These are phyloP conservation scores for Sorex fumeus DNA, from an alignment of 2,113 vertebrate genomes.

Conservation along the genomic window DNA sequence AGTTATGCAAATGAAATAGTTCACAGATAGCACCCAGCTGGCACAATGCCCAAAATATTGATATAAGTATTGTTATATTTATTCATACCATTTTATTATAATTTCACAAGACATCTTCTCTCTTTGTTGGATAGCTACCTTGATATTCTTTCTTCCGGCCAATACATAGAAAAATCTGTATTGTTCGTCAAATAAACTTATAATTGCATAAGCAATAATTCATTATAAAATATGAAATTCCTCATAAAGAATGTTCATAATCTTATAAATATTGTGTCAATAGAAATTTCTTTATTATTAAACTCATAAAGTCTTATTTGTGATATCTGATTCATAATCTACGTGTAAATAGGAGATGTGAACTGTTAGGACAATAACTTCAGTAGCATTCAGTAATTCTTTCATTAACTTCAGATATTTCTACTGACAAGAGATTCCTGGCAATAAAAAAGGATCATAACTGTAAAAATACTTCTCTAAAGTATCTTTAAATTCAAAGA, in stretches of 20 bases:
- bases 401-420: constrained; percentile 79
- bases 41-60: neutral
- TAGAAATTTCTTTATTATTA: constrained; percentile 69
- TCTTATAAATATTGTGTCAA: neutral
- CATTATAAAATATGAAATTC: constrained; percentile 35
- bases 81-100: neutral
- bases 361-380: constrained; percentile 81
- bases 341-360: constrained; percentile 76
- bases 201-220: constrained; percentile 28
- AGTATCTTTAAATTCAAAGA: constrained; percentile 67
- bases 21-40: neutral
- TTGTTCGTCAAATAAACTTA: constrained; percentile 54
- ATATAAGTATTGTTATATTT: neutral
- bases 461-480: constrained; percentile 62
- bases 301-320: constrained; percentile 72
- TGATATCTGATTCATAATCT: constrained; percentile 80
- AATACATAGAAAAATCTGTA: constrained; percentile 32
- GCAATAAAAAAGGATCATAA: constrained; percentile 77
- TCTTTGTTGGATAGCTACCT: neutral
- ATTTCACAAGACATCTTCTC: constrained; percentile 30
- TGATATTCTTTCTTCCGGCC: constrained; percentile 23
- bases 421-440: constrained; percentile 60
- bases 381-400: constrained; percentile 70
- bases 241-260: constrained; percentile 8
- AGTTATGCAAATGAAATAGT: constrained; percentile 26